A percentile compares a stretch with the other conserved stretches of the same genome.
Evolutionary conservation across 1,140 invertebrate genomes (phyloP).

Genomic region (Maconellicoccus hirsutus): DNA sequence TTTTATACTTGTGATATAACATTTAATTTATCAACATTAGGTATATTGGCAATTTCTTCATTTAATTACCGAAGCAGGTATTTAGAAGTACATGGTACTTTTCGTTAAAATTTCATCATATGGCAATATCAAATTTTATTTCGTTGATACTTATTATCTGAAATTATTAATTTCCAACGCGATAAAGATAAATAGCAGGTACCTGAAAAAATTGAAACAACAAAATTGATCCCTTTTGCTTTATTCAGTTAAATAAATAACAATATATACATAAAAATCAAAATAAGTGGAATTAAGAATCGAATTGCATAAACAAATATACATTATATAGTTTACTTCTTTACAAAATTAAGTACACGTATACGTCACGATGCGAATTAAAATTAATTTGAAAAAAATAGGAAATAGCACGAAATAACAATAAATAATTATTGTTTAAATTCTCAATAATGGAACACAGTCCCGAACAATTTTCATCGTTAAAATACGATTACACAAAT

Average conservation of each 20-base stretch:
- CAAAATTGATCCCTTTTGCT: constrained; percentile 3
- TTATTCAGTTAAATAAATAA: background rate
- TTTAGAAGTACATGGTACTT: no score
- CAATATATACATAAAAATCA: constrained; percentile 1
- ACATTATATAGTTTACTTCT: background rate
- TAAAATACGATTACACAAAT: background rate
- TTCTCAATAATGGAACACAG: background rate
- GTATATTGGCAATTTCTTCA: no score
- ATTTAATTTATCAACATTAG: no score
- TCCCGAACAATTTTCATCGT: background rate
- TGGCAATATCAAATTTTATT: no score
- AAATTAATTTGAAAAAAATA: background rate
- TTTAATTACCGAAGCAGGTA: no score
- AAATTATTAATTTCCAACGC: no score
- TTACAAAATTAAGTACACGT: constrained; percentile 4
- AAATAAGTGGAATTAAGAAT: background rate
- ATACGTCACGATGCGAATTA: background rate
- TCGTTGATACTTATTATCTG: no score
- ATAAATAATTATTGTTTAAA: constrained; percentile 6
- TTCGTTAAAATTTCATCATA: no score
- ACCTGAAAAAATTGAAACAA: background rate
- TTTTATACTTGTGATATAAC: no score
- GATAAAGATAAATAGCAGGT: no score
- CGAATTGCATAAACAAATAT: background rate
- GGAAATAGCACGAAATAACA: constrained; percentile 4